Base-by-base conservation (phyloP, 2,797 vertebrate species). In the Taeniopygia guttata region DNA sequence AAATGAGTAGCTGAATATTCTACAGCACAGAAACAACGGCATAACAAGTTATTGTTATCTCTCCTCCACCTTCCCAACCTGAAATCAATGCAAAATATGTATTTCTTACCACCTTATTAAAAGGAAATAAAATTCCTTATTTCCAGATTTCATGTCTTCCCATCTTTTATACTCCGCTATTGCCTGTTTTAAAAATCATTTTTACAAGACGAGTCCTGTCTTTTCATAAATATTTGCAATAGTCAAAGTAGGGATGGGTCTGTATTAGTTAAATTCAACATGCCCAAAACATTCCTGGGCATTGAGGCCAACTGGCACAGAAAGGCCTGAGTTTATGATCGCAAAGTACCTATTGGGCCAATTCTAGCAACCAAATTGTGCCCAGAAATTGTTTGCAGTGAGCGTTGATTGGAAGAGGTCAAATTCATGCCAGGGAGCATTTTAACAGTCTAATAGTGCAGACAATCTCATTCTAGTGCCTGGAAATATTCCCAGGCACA, bases 401-500 rank as follows among this genome's bases (percentile, higher is more conserved):
- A 45, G n/a, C 56, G 58, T 82, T 90, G 93, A 90, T 88, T 84
- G 77, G 55, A 90, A 87, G 63, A 90, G 90, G 94, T 96, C 83
- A 96, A 73, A 94, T 81, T 58, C 83, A 68, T 94, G 80, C 59
- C 85, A 89, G 67, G 74, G 55, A 88, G 59, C 11, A 54, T 86
- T 91, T 93, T 81, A 95, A 70, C 51, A 90, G 80, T 82, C 77
- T 76, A 69, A 81, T 73, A 94, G 74, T 55, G 84, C 2, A 76
- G 77, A 79, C n/a, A 38, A 42, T 73, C 59, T 90, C 77, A 42
- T 91, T 90, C 90, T 79, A 87, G 74, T 52, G 74, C 55, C 85
- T 95, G 93, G 91, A 94, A 91, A 82, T 78, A 84, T 55, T 96
- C 83, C 83, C 73, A 84, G 73, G 69, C 58, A 22, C 87, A 90